Base-by-base conservation (phyloP, 2,888 invertebrate species). In the Ischnus inquisitorius region DNA sequence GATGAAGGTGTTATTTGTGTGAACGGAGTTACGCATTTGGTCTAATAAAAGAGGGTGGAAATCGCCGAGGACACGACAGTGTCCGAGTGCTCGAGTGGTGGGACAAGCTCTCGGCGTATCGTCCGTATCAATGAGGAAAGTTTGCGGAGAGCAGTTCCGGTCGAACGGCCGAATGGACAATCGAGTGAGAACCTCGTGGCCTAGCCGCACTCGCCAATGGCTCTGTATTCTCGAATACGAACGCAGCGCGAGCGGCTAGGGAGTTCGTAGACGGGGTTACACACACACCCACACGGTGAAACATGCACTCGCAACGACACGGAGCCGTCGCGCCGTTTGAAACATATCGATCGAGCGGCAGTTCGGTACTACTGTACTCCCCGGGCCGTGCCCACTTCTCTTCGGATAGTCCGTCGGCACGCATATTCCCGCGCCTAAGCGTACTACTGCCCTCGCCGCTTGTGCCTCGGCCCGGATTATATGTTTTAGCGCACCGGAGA, bases 321-420 rank as follows among this genome's bases (percentile, higher is more conserved):
- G 19, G 62, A 64, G 64, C 16, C 25, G 79, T 65, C 71, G 64
- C 71, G 25, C 71, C 65, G 71, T 71, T 79, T 72, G 71, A 72
- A 79, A 79, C 72, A 72, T 72, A 79, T 79, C 71, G 79, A 79
- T 71, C 65, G 71, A 39, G 54, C 41, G 22, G 12, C n/a, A 51
- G 65, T 41, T 72, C 65, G 51, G 39, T 65, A 54, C 54, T 51
- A 43, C 65, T 43, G 65, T 34, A 62, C 25, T 34, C 28, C 46
- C 60, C 25, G 68, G 69, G 60, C 69, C 34, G 39, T 62, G 69
- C 78, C 68, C 62, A 78, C 41, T 41, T 34, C 46, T 41, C 28
- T 51, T 60, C 60, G 14, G 34, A n/a, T 43, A 34, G 60, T 34
- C 68, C 51, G 25, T 69, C 39, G 48, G 34, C 39, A 71, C 69